These are phyloP conservation scores for Sarcophaga bullata DNA, from an alignment of 1,140 invertebrate species.

Conservation along the genomic window DNA sequence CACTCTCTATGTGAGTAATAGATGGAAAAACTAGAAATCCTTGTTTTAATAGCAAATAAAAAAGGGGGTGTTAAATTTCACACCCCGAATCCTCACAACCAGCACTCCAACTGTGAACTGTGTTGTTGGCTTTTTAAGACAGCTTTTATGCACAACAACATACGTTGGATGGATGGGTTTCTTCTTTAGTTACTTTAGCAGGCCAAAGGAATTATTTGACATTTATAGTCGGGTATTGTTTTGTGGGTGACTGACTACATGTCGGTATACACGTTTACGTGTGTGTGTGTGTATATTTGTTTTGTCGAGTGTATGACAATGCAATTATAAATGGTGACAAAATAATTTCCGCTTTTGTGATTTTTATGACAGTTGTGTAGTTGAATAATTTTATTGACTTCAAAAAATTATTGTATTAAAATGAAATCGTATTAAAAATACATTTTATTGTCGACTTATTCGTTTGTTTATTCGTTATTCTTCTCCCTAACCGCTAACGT, in stretches of 20 bases:
- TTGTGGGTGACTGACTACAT: conserved; percentile 30
- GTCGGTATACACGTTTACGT: background rate
- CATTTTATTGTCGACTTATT: conserved; percentile 20
- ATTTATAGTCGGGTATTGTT: background rate
- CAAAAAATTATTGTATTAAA: conserved; percentile 38
- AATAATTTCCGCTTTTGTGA: conserved; percentile 64
- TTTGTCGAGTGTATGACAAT: conserved; percentile 57
- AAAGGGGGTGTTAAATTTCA: conserved; percentile 36
- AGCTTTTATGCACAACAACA: background rate
- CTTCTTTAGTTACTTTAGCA: background rate
- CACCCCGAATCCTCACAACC: background rate
- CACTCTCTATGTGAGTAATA: conserved; percentile 10
- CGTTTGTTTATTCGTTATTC: background rate
- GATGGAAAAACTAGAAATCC: background rate
- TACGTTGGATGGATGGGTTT: background rate
- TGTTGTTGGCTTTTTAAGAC: conserved; percentile 2
- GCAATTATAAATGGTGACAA: conserved; percentile 65
- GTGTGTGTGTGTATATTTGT: background rate
- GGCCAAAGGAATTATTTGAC: background rate
- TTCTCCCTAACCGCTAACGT: background rate
- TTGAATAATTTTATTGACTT: conserved; percentile 43
- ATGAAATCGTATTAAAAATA: conserved; percentile 36
- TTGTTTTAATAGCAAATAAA: background rate
- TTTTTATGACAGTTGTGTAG: conserved; percentile 58
- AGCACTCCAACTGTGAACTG: background rate